phyloP scores from a whole-genome alignment of 2,113 vertebrate genomes.

The Corynorhinus townsendii region DNA sequence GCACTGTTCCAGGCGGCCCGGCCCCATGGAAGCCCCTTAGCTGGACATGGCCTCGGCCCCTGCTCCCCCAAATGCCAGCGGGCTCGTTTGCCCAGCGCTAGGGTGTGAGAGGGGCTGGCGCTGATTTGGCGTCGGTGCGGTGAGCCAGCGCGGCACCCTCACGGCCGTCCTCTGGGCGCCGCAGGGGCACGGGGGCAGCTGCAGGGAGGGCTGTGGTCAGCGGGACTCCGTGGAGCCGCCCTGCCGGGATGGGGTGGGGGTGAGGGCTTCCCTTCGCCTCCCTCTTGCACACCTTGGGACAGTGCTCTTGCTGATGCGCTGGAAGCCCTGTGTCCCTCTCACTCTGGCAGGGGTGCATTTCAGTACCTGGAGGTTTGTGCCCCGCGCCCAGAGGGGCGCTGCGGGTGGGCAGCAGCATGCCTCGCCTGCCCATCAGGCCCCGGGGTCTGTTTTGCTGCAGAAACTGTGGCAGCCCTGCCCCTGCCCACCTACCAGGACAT shows the following conservation, averaged over 20 bases:
- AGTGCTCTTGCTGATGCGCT: not conserved
- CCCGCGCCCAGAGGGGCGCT: not conserved
- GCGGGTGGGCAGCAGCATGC: fast-evolving
- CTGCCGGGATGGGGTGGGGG: not conserved
- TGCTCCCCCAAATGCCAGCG: not conserved
- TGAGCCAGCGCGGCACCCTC: fast-evolving
- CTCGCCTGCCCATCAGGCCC: not conserved
- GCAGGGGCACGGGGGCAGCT: not conserved
- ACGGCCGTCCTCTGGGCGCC: fast-evolving
- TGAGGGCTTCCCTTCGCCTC: not conserved
- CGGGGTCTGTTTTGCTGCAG: not conserved
- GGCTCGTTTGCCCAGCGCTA: not conserved
- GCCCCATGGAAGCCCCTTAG: not conserved
- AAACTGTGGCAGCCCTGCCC: not conserved
- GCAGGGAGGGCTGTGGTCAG: not conserved
- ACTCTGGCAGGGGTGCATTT: not conserved
- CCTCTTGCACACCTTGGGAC: not conserved
- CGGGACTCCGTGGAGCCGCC: not conserved
- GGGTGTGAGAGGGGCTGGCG: not conserved
- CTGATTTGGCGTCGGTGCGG: not conserved
- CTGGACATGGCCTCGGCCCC: too few relatives aligned
- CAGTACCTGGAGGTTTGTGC: not conserved
- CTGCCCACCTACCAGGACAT: not conserved
- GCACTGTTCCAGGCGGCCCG: not conserved
- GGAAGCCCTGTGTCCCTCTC: not conserved